Evolutionary conservation across 2,797 vertebrate genomes (phyloP), one percentile per base, ranked within the genome.

Genomic region (Darevskia nairensis): DNA sequence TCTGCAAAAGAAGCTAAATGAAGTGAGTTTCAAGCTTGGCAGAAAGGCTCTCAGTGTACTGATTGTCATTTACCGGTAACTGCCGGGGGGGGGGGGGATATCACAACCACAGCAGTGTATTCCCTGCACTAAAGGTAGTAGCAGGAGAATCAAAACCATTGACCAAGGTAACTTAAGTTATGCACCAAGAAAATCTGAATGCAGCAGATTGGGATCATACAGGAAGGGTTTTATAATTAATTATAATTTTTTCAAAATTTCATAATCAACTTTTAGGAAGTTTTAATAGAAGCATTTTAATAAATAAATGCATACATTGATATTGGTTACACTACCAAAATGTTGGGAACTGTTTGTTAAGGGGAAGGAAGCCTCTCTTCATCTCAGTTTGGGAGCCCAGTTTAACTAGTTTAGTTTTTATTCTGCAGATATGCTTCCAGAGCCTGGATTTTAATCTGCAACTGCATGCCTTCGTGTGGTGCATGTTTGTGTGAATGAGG

Each of bases 1-100:
- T 89, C 90, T 97, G 39, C 95, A 97, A 85, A 96, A 89, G 90
- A 96, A 90, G 61, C 92, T 97, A 76, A 94, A 81, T 64, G 89
- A 98, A 95, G 97, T 97, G 78, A 93, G 94, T 95, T 79, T 61
- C 41, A 76, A n/a, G 88, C 66, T 75, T 90, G 59, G 15, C 59
- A 44, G 74, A 41, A 88, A 6, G 27, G n/a, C 27, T 2, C 7
- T 8, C 44, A 29, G 3, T 32, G 64, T 46, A 32, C 2, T 80
- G n/a, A 15, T 32, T 80, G 32, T 4, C 50, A 64, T 75, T 77
- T 23, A 35, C 35, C 35, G 35, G 35, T 35, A 7, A n/a, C 19
- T 76, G 4, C n/a, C n/a, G n/a, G n/a, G n/a, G n/a, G n/a, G n/a
- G n/a, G n/a, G n/a, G n/a, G n/a, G n/a, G 55, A 77, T 77, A 3